Conservation (phyloP, 1,140 invertebrate species). For the Leptoteleia sp. region DNA sequence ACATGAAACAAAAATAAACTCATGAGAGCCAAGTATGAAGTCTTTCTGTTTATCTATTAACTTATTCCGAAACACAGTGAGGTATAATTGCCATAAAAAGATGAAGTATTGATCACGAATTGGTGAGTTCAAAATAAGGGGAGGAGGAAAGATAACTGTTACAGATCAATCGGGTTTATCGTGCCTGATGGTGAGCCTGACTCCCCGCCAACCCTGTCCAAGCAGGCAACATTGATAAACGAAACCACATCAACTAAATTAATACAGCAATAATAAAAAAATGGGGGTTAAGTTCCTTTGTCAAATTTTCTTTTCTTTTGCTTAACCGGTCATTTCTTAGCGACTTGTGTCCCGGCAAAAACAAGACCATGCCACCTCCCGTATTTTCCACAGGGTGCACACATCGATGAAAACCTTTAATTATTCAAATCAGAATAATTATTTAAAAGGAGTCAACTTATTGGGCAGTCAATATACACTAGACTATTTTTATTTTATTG, state of each 20-base stretch:
- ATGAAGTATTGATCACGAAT: conserved; percentile 27
- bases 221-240: conserved; percentile 80
- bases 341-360: conserved; percentile 70
- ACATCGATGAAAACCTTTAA: conserved; percentile 71
- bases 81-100: conserved; percentile 16
- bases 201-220: conserved; percentile 80
- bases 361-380: conserved; percentile 78
- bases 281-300: background rate
- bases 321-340: no score
- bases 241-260: conserved; percentile 68
- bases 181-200: conserved; percentile 82
- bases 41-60: conserved; percentile 5
- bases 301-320: background rate
- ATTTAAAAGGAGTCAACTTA: conserved; percentile 14
- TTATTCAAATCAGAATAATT: conserved; percentile 33
- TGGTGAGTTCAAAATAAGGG: conserved; percentile 61
- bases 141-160: conserved; percentile 71
- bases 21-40: background rate
- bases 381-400: conserved; percentile 72
- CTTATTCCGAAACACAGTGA: conserved; percentile 11
- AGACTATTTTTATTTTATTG: no score
- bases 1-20: conserved; percentile 49
- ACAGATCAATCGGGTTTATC: conserved; percentile 77
- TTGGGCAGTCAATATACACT: no score
- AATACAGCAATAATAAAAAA: conserved; percentile 34